Evolutionary conservation across 2,888 invertebrate species (phyloP).

Genomic region (Cosmia trapezina): DNA sequence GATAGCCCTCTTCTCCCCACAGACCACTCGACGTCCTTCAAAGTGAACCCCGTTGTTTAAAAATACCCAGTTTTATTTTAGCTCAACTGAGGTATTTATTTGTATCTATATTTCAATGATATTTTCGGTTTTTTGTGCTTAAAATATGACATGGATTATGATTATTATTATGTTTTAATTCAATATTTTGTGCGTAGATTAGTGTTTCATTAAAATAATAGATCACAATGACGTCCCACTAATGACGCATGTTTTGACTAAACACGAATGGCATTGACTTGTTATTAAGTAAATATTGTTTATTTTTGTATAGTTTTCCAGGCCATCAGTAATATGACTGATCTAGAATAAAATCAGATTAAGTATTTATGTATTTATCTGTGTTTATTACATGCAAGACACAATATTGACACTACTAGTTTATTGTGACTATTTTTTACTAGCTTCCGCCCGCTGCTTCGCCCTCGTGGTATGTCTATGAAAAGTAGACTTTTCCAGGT

Average conservation of each 20-base stretch:
- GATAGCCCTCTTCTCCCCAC: slow-evolving; percentile 24
- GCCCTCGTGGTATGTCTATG: too few species aligned
- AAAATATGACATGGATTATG: slow-evolving; percentile 24
- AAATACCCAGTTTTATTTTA: slow-evolving; percentile 46
- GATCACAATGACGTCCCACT: slow-evolving; percentile 47
- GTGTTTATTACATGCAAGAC: slow-evolving; percentile 4
- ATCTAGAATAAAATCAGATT: slow-evolving; percentile 16
- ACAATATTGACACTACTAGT: slow-evolving; percentile 6
- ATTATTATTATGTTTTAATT: slow-evolving; percentile 28
- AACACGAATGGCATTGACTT: slow-evolving; percentile 51
- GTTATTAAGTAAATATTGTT: slow-evolving; percentile 56
- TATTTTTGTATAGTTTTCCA: slow-evolving; percentile 18
- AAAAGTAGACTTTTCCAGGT: too few species aligned
- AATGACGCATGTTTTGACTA: slow-evolving; percentile 58
- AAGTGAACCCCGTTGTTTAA: slow-evolving; percentile 39
- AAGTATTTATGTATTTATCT: slow-evolving; percentile 9
- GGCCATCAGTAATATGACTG: slow-evolving; percentile 15
- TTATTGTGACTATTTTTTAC: slow-evolving; percentile 9
- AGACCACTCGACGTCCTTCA: slow-evolving; percentile 35
- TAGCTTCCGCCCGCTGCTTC: too few species aligned
- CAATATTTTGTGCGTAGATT: slow-evolving; percentile 38
- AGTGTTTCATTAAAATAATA: slow-evolving; percentile 41
- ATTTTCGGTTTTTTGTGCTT: slow-evolving; percentile 33
- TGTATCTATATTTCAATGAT: slow-evolving; percentile 21
- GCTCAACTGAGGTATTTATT: slow-evolving; percentile 31